Conservation (phyloP, 1,140 invertebrate genomes). For the Eumaeus atala region DNA sequence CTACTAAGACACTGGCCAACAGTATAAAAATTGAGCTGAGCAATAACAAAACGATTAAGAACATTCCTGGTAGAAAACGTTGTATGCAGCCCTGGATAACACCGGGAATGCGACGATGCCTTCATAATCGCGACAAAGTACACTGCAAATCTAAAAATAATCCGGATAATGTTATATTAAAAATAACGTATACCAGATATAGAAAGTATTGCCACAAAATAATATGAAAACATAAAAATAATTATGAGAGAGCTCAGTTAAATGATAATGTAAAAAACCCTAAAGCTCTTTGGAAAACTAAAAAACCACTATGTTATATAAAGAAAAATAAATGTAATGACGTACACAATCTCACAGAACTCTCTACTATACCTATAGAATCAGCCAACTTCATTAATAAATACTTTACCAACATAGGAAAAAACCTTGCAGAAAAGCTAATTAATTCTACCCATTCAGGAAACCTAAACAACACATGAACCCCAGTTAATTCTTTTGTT, state of each 20-base stretch:
- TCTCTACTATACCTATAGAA: background rate
- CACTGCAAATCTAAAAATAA: conserved; percentile 10
- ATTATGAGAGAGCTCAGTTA: conserved; percentile 15
- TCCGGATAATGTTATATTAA: conserved; percentile 16
- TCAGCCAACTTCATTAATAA: conserved; percentile 17
- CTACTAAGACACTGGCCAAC: conserved; percentile 1
- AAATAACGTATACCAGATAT: conserved; percentile 18
- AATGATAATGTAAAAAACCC: conserved; percentile 14
- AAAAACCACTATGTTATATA: conserved; percentile 15
- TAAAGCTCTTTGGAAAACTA: conserved; percentile 20
- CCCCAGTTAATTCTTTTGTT: conserved; percentile 16
- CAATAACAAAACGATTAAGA: conserved; percentile 3
- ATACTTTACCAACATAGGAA: conserved; percentile 16
- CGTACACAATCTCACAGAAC: conserved; percentile 10
- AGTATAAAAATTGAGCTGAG: background rate
- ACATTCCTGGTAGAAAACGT: conserved; percentile 10
- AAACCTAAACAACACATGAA: background rate
- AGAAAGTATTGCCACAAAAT: conserved; percentile 20
- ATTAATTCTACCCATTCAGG: background rate
- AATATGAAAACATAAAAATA: conserved; percentile 13
- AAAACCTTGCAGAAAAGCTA: conserved; percentile 19
- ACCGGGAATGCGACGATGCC: conserved; percentile 15
- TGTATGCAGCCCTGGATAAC: conserved; percentile 22
- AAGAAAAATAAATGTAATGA: conserved; percentile 6
- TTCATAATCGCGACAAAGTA: conserved; percentile 16